These are phyloP conservation scores for Sarcophaga rosellei DNA, from an alignment of 2,888 invertebrate species.

Conservation along the genomic window DNA sequence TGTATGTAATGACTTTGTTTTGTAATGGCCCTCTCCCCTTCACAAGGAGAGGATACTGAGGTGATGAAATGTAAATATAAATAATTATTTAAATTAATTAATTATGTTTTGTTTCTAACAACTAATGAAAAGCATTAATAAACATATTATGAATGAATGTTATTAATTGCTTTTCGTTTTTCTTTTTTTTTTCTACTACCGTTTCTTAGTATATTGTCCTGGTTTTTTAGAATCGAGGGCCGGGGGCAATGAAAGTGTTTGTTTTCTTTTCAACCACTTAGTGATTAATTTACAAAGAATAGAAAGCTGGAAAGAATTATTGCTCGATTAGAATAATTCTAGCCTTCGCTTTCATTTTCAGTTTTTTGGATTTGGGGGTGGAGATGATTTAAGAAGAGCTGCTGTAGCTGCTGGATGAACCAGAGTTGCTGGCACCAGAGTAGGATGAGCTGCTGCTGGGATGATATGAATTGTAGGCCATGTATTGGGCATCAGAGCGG, in stretches of 20 bases:
- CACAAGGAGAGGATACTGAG: conserved; percentile 37
- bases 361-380: not conserved
- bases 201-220: conserved; percentile 35
- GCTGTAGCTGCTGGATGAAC: conserved; percentile 73
- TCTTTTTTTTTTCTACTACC: not conserved
- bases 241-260: conserved; percentile 32
- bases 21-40: conserved; percentile 25
- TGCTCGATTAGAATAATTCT: conserved; percentile 20
- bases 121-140: conserved; percentile 51
- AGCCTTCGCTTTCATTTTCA: conserved; percentile 37
- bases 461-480: conserved; percentile 88
- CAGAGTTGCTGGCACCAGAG: conserved; percentile 80
- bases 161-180: conserved; percentile 25
- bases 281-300: conserved; percentile 47
- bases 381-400: conserved; percentile 73
- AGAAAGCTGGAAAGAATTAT: conserved; percentile 43
- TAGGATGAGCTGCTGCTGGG: conserved; percentile 85
- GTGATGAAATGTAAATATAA: conserved; percentile 33
- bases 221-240: conserved; percentile 36
- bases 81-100: conserved; percentile 54
- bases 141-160: conserved; percentile 31
- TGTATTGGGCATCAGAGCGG: conserved; percentile 87
- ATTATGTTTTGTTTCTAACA: conserved; percentile 19
- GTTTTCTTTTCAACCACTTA: conserved; percentile 53
- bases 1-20: conserved; percentile 53